Percentiles rank a stretch among this genome's conserved stretches.
These are phyloP conservation scores for Matsumurasca onukii DNA, from an alignment of 1,140 invertebrate genomes.

Conservation along the genomic window DNA sequence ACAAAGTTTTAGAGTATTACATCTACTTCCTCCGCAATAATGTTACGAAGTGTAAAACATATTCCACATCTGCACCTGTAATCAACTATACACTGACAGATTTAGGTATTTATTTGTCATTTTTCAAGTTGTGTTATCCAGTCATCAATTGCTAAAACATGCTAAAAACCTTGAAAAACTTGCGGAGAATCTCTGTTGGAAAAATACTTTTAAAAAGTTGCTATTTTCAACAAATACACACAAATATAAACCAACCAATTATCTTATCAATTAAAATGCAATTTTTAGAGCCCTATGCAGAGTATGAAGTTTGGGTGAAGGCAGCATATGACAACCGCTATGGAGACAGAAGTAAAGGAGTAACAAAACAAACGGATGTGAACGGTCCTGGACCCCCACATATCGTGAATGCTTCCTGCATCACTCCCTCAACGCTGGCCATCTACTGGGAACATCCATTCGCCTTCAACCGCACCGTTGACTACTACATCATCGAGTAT, in stretches of 20 bases:
- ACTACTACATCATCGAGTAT: constrained; percentile 78
- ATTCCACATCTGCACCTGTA: constrained; percentile 45
- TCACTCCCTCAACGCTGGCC: constrained; percentile 70
- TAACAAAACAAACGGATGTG: constrained; percentile 77
- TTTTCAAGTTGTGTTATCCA: neutral
- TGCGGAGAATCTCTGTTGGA: neutral
- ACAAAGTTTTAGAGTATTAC: constrained; percentile 67
- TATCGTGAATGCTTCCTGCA: constrained; percentile 81
- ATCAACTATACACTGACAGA: constrained; percentile 58
- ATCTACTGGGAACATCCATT: constrained; percentile 78
- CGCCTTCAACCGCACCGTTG: constrained; percentile 70
- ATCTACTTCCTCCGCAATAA: constrained; percentile 60
- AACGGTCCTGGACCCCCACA: constrained; percentile 73
- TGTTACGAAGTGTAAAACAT: constrained; percentile 59
- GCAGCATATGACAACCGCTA: constrained; percentile 67
- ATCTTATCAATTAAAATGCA: neutral
- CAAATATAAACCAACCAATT: neutral
- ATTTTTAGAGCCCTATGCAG: constrained; percentile 71
- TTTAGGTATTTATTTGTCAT: constrained; percentile 51
- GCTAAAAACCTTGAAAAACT: too few species aligned
- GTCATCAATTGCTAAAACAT: too few species aligned
- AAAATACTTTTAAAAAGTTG: neutral
- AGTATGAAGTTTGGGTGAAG: constrained; percentile 85
- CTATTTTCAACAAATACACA: neutral
- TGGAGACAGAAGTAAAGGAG: constrained; percentile 57